phyloP scores from a whole-genome alignment of 2,113 vertebrate species.

The Bubo scandiacus region DNA sequence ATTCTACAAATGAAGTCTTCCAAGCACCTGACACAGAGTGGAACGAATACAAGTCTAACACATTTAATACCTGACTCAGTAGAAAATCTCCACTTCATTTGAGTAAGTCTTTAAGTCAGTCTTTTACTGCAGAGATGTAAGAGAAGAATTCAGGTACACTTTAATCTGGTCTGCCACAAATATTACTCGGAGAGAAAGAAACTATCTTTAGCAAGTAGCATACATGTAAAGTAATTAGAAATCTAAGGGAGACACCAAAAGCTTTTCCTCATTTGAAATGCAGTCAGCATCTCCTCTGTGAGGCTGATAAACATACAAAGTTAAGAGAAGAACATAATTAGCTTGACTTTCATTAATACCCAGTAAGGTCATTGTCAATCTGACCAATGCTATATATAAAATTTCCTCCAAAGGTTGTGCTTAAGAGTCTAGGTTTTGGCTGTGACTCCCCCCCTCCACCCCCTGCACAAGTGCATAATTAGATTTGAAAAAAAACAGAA shows the following conservation, averaged over 20 bases:
- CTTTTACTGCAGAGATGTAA: not conserved
- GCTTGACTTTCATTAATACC: not conserved
- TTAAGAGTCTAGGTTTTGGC: not conserved
- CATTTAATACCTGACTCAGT: not conserved
- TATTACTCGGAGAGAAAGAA: not conserved
- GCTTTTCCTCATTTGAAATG: not conserved
- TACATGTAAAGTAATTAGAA: not conserved
- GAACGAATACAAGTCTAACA: not conserved
- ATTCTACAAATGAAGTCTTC: not conserved
- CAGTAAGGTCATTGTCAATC: not conserved
- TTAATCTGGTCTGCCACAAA: not conserved
- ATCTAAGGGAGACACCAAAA: not conserved
- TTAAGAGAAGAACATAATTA: not conserved
- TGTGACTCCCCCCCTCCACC: not conserved
- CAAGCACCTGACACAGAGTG: not conserved
- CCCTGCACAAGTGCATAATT: not conserved
- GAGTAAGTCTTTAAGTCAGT: not conserved
- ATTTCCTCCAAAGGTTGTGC: not conserved
- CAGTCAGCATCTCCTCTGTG: not conserved
- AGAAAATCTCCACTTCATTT: not conserved
- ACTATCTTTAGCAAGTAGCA: not conserved
- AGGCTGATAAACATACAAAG: not conserved
- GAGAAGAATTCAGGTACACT: not conserved
- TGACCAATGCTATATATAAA: not conserved
- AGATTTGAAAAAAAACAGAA: not conserved